These are phyloP conservation scores for Rhingia campestris DNA, from an alignment of 2,888 invertebrate genomes.

Conservation along the genomic window DNA sequence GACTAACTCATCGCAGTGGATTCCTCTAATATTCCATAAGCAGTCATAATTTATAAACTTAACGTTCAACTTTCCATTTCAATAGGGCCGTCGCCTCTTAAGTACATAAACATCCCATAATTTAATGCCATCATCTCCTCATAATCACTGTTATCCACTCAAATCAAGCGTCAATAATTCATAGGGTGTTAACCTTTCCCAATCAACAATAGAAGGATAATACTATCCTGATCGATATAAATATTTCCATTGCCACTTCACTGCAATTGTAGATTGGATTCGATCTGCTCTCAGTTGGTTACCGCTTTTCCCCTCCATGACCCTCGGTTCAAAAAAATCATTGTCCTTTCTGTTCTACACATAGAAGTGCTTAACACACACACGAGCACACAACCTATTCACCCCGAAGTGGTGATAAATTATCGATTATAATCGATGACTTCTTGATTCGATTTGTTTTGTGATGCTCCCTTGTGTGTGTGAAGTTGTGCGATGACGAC, in stretches of 20 bases:
- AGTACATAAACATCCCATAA: slow-evolving; percentile 51
- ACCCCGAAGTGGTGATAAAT: slow-evolving; percentile 44
- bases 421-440: slow-evolving; percentile 72
- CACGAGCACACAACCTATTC: neutral
- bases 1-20: too few species aligned
- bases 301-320: slow-evolving; percentile 17
- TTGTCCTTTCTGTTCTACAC: neutral
- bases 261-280: slow-evolving; percentile 26
- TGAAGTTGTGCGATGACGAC: slow-evolving; percentile 44
- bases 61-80: too few species aligned
- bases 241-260: slow-evolving; percentile 47
- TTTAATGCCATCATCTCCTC: slow-evolving; percentile 55
- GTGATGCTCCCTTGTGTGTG: slow-evolving; percentile 55
- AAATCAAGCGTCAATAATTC: slow-evolving; percentile 56
- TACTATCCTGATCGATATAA: slow-evolving; percentile 45
- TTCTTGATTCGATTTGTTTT: slow-evolving; percentile 12
- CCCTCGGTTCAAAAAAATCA: slow-evolving; percentile 15
- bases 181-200: slow-evolving; percentile 71
- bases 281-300: slow-evolving; percentile 29
- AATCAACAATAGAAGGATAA: slow-evolving; percentile 58
- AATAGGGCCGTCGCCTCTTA: neutral
- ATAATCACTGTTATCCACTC: slow-evolving; percentile 33
- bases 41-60: too few species aligned
- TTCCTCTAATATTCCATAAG: too few species aligned
- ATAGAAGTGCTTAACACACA: neutral